Evolutionary conservation across 2,797 vertebrate genomes (phyloP), one percentile per base, ranked within the genome.

Genomic region (Sphenopsis melanotis): DNA sequence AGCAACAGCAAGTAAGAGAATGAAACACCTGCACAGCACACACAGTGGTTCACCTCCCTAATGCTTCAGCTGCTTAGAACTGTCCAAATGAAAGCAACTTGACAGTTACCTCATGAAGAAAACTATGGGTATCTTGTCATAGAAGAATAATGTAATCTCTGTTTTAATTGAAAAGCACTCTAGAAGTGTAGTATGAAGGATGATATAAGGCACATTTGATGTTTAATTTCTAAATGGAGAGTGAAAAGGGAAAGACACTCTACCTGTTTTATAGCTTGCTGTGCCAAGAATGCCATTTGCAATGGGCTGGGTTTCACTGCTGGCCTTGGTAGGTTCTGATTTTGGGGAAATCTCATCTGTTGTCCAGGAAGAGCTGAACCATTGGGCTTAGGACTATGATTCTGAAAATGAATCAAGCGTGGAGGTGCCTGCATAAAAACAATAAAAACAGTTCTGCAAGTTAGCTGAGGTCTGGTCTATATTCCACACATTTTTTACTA

Each of bases 231-330:
- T 55, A 69, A 24, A 29, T 12, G 18, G 26, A 4, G 2, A 77
- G 22, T n/a, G 17, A 30, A 76, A 83, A 47, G 14, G 34, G 56
- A 81, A 75, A 70, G 7, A 71, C 70, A 76, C 18, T 29, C 32
- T 93, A 98, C 98, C 98, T 98, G 98, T 72, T 98, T 98, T 95
- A 98, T 98, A 77, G 98, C 98, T 87, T 98, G 98, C 59, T 98
- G 98, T 36, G 98, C 97, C 97, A 98, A 96, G 83, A 98, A 98
- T 39, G 98, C 98, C 97, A 98, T 98, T 80, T 98, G 97, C 18
- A 98, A 68, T 5, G 98, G 97, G 61, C 79, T 98, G 83, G 97
- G 96, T 46, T 98, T 98, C 64, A 96, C 55, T 90, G 97, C 78
- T 96, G 95, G 97, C 36, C 98, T 96, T 47, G 97, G 97, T 27